These are phyloP conservation scores for Pandion haliaetus DNA, from an alignment of 2,113 vertebrate genomes.

Conservation along the genomic window DNA sequence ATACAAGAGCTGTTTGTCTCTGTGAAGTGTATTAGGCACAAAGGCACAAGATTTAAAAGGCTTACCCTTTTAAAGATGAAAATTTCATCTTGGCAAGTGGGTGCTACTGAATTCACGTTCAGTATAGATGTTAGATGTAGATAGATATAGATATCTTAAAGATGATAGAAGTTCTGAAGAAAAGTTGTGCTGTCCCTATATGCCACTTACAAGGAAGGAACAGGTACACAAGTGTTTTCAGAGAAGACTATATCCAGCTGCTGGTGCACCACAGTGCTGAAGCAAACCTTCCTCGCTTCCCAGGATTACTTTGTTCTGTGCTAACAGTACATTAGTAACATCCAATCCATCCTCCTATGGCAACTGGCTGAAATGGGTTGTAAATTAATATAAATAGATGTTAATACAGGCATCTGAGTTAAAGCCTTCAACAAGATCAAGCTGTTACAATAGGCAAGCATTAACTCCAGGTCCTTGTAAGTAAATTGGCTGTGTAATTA, in stretches of 20 bases:
- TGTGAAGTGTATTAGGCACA: neutral
- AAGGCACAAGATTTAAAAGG: too few species aligned
- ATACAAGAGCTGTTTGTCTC: neutral
- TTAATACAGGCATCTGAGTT: neutral
- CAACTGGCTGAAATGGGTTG: neutral
- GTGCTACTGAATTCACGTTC: neutral
- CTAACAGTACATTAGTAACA: neutral
- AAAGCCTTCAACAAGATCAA: neutral
- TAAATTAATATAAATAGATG: slow-evolving; percentile 1
- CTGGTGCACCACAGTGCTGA: neutral
- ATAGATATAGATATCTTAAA: too few species aligned
- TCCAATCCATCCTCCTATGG: neutral
- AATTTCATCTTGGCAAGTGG: neutral
- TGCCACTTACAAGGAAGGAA: neutral
- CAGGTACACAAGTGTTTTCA: neutral
- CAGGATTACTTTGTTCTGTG: neutral
- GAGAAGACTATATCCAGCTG: neutral
- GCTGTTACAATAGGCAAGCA: neutral
- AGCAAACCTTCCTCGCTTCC: neutral
- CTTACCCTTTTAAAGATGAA: neutral
- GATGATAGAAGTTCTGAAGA: neutral
- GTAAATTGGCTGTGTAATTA: neutral
- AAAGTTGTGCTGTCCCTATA: neutral
- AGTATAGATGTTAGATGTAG: too few species aligned
- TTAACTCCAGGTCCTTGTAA: neutral